Conservation (phyloP, 2,888 invertebrate species). For the Alviniconcha strummeri region DNA sequence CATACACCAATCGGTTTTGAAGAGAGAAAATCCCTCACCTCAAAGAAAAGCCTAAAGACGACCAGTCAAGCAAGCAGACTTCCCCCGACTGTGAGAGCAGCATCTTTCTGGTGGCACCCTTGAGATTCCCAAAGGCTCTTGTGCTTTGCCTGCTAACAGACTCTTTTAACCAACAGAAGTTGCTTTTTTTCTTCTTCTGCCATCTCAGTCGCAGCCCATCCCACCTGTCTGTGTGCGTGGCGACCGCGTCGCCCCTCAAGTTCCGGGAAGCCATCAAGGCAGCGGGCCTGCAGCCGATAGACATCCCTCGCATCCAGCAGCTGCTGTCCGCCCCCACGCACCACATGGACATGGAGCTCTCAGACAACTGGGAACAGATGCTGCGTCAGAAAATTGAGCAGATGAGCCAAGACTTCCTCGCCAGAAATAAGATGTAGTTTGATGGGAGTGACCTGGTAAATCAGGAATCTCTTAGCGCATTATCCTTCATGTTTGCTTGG, state of each 20-base stretch:
- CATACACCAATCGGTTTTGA: too few relatives aligned
- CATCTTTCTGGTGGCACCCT: too few relatives aligned
- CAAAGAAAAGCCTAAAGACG: too few relatives aligned
- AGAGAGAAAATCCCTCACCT: too few relatives aligned
- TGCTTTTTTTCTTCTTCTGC: too few relatives aligned
- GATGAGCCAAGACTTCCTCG: slow-evolving; percentile 34
- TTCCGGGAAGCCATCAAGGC: slow-evolving; percentile 70
- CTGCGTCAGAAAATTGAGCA: slow-evolving; percentile 56
- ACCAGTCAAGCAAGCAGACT: too few relatives aligned
- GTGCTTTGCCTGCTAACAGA: too few relatives aligned
- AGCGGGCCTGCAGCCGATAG: slow-evolving; percentile 62
- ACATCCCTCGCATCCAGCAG: slow-evolving; percentile 46
- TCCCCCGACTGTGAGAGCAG: too few relatives aligned
- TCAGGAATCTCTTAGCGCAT: too few relatives aligned
- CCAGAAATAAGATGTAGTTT: slow-evolving; percentile 10
- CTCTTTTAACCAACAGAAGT: too few relatives aligned
- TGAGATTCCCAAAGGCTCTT: too few relatives aligned
- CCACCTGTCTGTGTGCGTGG: slow-evolving; percentile 62
- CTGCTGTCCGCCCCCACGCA: slow-evolving; percentile 53
- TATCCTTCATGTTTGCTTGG: not conserved
- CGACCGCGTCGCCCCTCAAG: slow-evolving; percentile 74
- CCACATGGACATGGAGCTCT: slow-evolving; percentile 60
- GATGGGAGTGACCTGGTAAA: not conserved
- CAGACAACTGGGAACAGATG: slow-evolving; percentile 64
- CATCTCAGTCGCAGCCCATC: slow-evolving; percentile 21